Percentiles rank a stretch among this genome's conserved stretches.
phyloP scores from a whole-genome alignment of 2,113 vertebrate species.

The Panurus biarmicus region DNA sequence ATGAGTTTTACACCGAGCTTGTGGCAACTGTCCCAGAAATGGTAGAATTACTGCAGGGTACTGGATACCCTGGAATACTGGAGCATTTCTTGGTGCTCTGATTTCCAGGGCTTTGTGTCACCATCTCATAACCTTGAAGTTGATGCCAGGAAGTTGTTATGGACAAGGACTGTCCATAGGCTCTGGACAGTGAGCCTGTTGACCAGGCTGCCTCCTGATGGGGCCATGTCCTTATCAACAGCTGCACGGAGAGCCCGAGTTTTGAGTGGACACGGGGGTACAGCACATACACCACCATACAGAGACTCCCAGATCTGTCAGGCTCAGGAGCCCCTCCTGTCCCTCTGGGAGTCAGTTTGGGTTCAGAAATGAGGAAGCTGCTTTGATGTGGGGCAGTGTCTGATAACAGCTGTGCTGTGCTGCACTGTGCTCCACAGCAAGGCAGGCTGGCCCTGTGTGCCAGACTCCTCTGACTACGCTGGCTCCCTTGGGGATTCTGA shows the following conservation, averaged over 20 bases:
- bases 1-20: background rate
- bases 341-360: background rate
- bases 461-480: background rate
- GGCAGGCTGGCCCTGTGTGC: background rate
- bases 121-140: background rate
- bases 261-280: accelerated
- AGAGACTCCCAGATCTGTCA: background rate
- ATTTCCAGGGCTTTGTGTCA: background rate
- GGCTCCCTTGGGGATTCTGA: background rate
- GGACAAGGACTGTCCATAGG: background rate
- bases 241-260: background rate
- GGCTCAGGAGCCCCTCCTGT: background rate
- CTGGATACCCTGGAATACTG: background rate
- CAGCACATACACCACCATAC: background rate
- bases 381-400: background rate
- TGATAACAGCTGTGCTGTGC: background rate
- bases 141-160: background rate
- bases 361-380: background rate
- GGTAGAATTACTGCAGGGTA: background rate
- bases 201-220: background rate
- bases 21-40: background rate
- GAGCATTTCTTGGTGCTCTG: background rate
- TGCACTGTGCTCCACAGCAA: background rate
- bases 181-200: background rate
- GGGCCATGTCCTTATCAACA: background rate